Percentiles rank a stretch among this genome's conserved stretches.
Conservation (phyloP, 1,140 invertebrate species). For the Euwallacea fornicatus region DNA sequence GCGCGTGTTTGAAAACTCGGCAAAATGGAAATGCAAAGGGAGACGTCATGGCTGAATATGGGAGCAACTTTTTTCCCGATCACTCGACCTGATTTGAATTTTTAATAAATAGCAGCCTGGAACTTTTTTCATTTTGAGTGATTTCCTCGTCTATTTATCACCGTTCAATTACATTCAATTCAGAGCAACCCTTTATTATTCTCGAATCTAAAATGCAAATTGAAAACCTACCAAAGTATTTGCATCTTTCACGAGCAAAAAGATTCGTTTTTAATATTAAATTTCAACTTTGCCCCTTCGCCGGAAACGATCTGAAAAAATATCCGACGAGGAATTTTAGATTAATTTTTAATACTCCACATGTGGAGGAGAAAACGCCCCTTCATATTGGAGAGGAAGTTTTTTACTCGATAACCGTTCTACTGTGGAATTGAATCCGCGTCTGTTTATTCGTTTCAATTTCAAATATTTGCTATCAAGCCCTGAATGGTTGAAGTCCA, state of each 20-base stretch:
- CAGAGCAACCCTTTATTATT: constrained; percentile 2
- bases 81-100: background rate
- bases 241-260: constrained; percentile 3
- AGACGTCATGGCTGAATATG: background rate
- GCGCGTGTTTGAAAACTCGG: background rate
- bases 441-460: constrained; percentile 7
- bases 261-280: constrained; percentile 3
- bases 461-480: background rate
- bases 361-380: background rate
- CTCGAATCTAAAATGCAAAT: constrained; percentile 3
- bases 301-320: background rate
- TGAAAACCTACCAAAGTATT: background rate
- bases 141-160: background rate
- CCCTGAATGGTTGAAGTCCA: no score
- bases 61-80: background rate
- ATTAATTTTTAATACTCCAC: constrained; percentile 11
- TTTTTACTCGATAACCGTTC: constrained; percentile 3
- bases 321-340: background rate
- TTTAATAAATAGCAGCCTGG: background rate
- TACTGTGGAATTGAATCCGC: background rate
- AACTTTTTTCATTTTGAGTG: constrained; percentile 4
- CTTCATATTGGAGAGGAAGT: background rate
- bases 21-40: background rate
- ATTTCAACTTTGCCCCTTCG: constrained; percentile 2
- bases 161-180: background rate